Conservation (phyloP, 2,113 vertebrate species). For the Fukomys damarensis region DNA sequence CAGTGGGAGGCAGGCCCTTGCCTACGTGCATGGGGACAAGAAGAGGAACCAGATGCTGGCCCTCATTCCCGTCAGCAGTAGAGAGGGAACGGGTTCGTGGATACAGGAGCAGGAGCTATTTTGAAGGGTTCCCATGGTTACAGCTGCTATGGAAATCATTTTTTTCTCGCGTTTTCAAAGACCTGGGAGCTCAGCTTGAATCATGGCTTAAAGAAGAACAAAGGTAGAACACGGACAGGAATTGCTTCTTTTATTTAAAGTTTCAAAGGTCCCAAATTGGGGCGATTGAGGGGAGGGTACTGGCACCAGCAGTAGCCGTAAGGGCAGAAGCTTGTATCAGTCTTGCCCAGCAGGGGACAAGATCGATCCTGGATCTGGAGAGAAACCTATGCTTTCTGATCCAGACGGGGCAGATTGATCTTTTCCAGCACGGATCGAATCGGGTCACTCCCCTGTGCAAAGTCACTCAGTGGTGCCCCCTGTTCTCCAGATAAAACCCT, state of each 20-base stretch:
- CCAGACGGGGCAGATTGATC: background rate
- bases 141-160: conserved; percentile 88
- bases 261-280: conserved; percentile 59
- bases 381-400: background rate
- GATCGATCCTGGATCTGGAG: conserved; percentile 19
- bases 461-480: conserved; percentile 6
- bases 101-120: conserved; percentile 70
- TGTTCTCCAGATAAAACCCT: background rate
- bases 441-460: background rate
- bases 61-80: conserved; percentile 63
- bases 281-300: background rate
- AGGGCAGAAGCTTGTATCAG: conserved; percentile 4
- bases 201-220: conserved; percentile 74
- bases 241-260: conserved; percentile 72
- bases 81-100: conserved; percentile 45
- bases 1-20: background rate
- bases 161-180: conserved; percentile 84
- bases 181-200: conserved; percentile 74
- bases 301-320: background rate
- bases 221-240: conserved; percentile 55
- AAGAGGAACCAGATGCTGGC: background rate
- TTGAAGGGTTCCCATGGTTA: conserved; percentile 88
- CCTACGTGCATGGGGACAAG: background rate
- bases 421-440: conserved; percentile 45
- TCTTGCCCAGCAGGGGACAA: background rate